phyloP scores from a whole-genome alignment of 2,113 vertebrate species.

The Chloropsis cyanopogon region DNA sequence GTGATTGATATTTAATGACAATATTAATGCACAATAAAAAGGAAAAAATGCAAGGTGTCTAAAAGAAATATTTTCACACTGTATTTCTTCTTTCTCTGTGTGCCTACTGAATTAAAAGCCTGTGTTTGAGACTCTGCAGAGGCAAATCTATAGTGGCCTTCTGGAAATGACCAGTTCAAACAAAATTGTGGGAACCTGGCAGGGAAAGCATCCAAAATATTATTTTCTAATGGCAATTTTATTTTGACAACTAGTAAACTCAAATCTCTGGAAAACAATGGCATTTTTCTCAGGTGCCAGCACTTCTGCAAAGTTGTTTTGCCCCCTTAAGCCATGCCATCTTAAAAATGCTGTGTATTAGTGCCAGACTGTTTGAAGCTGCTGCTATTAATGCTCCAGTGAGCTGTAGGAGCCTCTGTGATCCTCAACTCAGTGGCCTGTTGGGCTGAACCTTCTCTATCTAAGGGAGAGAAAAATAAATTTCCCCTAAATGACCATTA shows the following conservation, averaged over 20 bases:
- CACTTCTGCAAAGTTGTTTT: background rate
- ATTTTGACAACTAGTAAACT: constrained; percentile 38
- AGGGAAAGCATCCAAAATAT: background rate
- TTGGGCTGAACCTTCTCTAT: background rate
- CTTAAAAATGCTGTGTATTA: background rate
- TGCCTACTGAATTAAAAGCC: background rate
- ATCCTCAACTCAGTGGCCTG: background rate
- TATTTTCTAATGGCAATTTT: constrained; percentile 7
- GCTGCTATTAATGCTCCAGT: background rate
- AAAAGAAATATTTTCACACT: background rate
- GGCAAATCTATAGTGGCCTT: background rate
- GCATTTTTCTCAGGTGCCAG: constrained; percentile 40
- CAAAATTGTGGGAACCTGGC: background rate
- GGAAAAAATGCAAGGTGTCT: background rate
- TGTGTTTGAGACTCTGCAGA: background rate
- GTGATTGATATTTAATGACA: constrained; percentile 11
- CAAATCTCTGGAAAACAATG: constrained; percentile 2
- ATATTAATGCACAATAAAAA: constrained; percentile 4
- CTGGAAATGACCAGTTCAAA: constrained; percentile 44
- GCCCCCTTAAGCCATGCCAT: background rate
- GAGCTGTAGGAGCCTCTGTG: background rate
- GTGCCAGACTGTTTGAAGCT: constrained; percentile 26
- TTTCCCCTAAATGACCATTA: background rate
- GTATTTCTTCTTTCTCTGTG: background rate
- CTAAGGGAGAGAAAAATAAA: background rate